Evolutionary conservation across 1,140 invertebrate species (phyloP).

Genomic region (Heterodera carotae): DNA sequence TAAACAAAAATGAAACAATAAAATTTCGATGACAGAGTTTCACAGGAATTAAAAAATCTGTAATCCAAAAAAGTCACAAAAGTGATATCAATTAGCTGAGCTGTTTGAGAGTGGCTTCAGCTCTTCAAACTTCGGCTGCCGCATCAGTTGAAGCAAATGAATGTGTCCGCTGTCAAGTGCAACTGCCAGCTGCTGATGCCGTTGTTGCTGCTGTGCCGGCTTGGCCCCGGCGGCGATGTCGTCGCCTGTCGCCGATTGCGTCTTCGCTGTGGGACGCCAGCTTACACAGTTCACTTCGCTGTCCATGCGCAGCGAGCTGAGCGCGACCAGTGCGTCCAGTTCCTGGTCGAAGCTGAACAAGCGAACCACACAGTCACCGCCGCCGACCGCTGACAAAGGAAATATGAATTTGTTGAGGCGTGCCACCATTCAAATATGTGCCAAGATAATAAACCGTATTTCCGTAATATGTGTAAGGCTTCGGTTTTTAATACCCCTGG

Average conservation of each 20-base stretch:
- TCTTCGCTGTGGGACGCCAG: neutral
- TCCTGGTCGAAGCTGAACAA: slow-evolving; percentile 3
- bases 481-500: too few relatives aligned
- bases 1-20: too few relatives aligned
- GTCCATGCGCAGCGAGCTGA: neutral
- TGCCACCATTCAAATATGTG: too few relatives aligned
- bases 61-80: neutral
- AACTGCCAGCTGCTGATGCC: slow-evolving; percentile 17
- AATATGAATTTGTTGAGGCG: too few relatives aligned
- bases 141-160: slow-evolving; percentile 5
- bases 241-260: too few relatives aligned
- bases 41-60: too few relatives aligned
- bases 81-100: neutral
- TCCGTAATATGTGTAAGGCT: too few relatives aligned
- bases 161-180: slow-evolving; percentile 19
- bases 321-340: neutral
- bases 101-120: neutral
- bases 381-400: slow-evolving; percentile 41
- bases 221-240: too few relatives aligned
- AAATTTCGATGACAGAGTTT: too few relatives aligned
- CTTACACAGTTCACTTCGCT: slow-evolving; percentile 16
- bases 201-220: too few relatives aligned
- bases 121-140: neutral
- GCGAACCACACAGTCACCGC: slow-evolving; percentile 34
- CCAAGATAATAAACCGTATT: too few relatives aligned